A percentile compares a stretch with the other conserved stretches of the same genome.
phyloP scores from a whole-genome alignment of 2,888 invertebrate genomes.

The Aporophyla lueneburgensis region DNA sequence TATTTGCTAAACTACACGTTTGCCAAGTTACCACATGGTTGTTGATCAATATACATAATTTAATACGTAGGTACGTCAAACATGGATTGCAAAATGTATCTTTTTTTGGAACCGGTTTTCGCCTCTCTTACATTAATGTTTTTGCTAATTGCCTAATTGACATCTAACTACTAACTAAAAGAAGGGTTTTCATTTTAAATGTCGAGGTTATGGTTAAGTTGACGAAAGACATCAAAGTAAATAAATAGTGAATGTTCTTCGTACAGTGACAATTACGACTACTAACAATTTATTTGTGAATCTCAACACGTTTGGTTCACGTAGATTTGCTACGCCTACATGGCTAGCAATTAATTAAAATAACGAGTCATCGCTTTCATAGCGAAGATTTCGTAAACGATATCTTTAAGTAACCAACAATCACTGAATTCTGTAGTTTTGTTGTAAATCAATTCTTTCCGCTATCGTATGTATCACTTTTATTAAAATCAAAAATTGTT shows the following conservation, averaged over 20 bases:
- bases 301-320: background rate
- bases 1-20: constrained; percentile 63
- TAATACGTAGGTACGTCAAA: constrained; percentile 37
- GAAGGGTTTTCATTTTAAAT: constrained; percentile 13
- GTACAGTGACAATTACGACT: constrained; percentile 19
- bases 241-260: constrained; percentile 32
- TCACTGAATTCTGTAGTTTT: background rate
- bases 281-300: constrained; percentile 23
- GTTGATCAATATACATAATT: constrained; percentile 60
- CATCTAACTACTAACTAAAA: constrained; percentile 28
- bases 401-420: constrained; percentile 1
- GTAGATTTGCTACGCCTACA: constrained; percentile 13
- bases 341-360: constrained; percentile 18
- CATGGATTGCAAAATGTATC: constrained; percentile 55
- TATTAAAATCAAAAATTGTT: background rate
- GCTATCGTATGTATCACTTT: background rate
- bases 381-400: constrained; percentile 18
- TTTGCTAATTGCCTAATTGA: constrained; percentile 46
- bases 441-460: constrained; percentile 4
- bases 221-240: constrained; percentile 28
- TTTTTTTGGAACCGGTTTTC: constrained; percentile 40
- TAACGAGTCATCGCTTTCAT: background rate
- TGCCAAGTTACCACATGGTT: constrained; percentile 56
- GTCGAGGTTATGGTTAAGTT: constrained; percentile 45
- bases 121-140: constrained; percentile 42